Evolutionary conservation across 2,888 invertebrate genomes (phyloP).

Genomic region (Opisthograptis luteolata): DNA sequence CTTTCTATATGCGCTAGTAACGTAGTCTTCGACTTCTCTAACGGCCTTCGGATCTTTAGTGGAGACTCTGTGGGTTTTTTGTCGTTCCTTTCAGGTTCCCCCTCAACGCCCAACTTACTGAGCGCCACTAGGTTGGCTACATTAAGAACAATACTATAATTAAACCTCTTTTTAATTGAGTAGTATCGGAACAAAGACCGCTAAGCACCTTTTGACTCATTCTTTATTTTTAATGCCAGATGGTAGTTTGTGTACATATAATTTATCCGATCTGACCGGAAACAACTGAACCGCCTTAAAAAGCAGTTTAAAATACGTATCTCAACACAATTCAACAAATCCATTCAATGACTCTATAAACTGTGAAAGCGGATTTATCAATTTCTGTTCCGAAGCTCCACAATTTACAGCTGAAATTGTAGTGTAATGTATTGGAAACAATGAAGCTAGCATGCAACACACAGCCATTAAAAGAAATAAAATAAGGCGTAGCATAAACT

Average conservation of each 20-base stretch:
- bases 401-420: slow-evolving; percentile 38
- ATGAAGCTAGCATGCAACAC: slow-evolving; percentile 72
- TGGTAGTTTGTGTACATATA: too few species aligned
- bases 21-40: slow-evolving; percentile 82
- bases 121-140: slow-evolving; percentile 82
- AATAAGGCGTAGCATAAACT: slow-evolving; percentile 33
- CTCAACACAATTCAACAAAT: too few species aligned
- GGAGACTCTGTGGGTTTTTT: slow-evolving; percentile 77
- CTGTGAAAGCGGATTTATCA: too few species aligned
- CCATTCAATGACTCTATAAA: too few species aligned
- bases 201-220: too few species aligned
- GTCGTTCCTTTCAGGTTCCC: slow-evolving; percentile 71
- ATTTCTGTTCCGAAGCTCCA: too few species aligned
- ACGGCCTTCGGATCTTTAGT: slow-evolving; percentile 71
- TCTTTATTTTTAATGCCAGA: too few species aligned
- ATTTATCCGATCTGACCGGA: too few species aligned
- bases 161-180: slow-evolving; percentile 42
- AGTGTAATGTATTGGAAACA: slow-evolving; percentile 42
- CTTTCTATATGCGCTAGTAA: slow-evolving; percentile 77
- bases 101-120: slow-evolving; percentile 82
- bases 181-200: too few species aligned
- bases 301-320: too few species aligned
- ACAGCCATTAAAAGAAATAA: slow-evolving; percentile 61
- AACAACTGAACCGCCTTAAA: too few species aligned
- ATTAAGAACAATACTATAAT: slow-evolving; percentile 52